A percentile compares a stretch with the other conserved stretches of the same genome.
Evolutionary conservation across 2,888 invertebrate genomes (phyloP).

Genomic region (Lepidocyrtoides sp.): DNA sequence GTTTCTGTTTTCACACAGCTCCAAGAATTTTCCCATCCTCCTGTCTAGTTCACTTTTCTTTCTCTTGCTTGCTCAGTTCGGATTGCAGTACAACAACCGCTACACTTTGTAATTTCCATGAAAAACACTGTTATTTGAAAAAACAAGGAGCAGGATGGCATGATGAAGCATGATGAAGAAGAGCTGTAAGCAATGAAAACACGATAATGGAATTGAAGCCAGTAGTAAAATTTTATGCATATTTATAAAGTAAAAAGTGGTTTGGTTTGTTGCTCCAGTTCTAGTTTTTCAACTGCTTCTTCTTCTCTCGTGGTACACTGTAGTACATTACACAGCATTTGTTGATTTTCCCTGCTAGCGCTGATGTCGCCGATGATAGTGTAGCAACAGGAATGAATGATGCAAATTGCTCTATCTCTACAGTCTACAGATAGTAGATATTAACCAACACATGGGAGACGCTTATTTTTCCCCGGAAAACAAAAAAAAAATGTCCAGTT

Average conservation of each 20-base stretch:
- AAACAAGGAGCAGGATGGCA: constrained; percentile 2
- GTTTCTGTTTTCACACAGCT: too few species aligned
- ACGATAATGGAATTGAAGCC: constrained; percentile 15
- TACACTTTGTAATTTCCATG: neutral
- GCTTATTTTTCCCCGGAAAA: too few species aligned
- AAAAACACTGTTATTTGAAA: constrained; percentile 40
- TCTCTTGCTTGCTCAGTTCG: neutral
- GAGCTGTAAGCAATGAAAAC: neutral
- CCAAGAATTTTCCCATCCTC: too few species aligned
- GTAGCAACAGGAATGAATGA: too few species aligned
- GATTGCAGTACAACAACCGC: neutral
- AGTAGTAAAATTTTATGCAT: constrained; percentile 51
- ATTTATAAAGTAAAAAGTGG: constrained; percentile 58
- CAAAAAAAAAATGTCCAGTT: too few species aligned
- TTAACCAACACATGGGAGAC: too few species aligned
- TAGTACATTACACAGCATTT: neutral
- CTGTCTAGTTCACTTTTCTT: neutral
- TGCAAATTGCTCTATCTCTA: too few species aligned
- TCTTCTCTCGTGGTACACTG: neutral
- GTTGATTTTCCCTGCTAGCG: neutral
- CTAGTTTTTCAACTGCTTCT: too few species aligned
- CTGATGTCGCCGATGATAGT: too few species aligned
- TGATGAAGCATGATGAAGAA: neutral
- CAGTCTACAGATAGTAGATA: too few species aligned
- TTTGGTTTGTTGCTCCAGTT: constrained; percentile 14